phyloP scores from a whole-genome alignment of 1,140 invertebrate species.

The Leptoteleia sp. region DNA sequence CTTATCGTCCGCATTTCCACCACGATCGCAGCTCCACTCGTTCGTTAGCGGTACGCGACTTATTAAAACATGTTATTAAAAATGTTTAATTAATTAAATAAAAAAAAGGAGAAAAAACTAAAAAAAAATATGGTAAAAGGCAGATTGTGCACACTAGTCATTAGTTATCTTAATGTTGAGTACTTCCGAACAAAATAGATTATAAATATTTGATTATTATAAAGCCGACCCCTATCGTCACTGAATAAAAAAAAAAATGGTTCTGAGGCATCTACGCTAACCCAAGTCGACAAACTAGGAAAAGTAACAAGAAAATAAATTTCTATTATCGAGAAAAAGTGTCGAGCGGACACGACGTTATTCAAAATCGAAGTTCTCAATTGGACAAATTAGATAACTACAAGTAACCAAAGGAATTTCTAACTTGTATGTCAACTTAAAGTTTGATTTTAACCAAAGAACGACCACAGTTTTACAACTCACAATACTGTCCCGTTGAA shows the following conservation, averaged over 20 bases:
- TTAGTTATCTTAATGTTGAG: constrained; percentile 68
- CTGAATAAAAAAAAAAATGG: no score
- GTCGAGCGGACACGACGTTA: constrained; percentile 19
- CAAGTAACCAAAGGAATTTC: neutral
- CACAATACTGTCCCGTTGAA: constrained; percentile 28
- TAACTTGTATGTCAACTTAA: constrained; percentile 2
- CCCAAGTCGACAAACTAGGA: constrained; percentile 8
- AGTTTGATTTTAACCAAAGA: constrained; percentile 41
- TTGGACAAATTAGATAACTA: constrained; percentile 1
- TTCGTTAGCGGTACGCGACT: constrained; percentile 69
- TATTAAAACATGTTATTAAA: no score
- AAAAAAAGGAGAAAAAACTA: constrained; percentile 26
- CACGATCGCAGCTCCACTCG: constrained; percentile 69
- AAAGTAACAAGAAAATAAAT: neutral
- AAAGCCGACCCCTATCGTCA: constrained; percentile 54
- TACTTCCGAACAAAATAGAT: constrained; percentile 66
- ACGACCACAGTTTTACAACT: constrained; percentile 30
- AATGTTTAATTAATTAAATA: constrained; percentile 18
- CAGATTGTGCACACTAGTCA: constrained; percentile 64
- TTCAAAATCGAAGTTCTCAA: constrained; percentile 16
- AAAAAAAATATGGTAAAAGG: constrained; percentile 19
- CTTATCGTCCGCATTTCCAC: constrained; percentile 69
- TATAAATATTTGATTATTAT: constrained; percentile 63
- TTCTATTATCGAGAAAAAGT: constrained; percentile 19
- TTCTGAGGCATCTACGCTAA: constrained; percentile 33